Evolutionary conservation across 2,888 invertebrate genomes (phyloP).

Genomic region (Pristionchus maxplancki): DNA sequence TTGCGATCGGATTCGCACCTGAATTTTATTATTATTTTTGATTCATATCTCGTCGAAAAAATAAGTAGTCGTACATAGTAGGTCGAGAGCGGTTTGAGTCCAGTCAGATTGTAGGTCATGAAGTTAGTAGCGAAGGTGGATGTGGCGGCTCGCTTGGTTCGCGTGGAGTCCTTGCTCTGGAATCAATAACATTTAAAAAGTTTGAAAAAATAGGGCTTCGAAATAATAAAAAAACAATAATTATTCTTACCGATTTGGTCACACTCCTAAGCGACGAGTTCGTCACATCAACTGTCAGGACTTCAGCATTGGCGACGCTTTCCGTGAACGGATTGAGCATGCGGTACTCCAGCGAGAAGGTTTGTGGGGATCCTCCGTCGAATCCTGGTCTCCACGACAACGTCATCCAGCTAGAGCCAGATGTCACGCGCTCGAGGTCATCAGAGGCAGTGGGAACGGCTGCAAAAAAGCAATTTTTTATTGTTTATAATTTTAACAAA

Average conservation of each 20-base stretch:
- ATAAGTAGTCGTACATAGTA: slow-evolving; percentile 60
- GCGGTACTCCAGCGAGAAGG: slow-evolving; percentile 59
- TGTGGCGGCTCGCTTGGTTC: neutral
- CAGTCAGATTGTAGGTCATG: slow-evolving; percentile 67
- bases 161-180: slow-evolving; percentile 6
- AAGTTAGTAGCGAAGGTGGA: slow-evolving; percentile 1
- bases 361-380: slow-evolving; percentile 73
- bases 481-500: neutral
- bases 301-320: slow-evolving; percentile 55
- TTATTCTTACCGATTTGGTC: neutral
- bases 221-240: too few species aligned
- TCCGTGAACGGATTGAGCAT: slow-evolving; percentile 63
- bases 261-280: slow-evolving; percentile 52
- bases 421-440: slow-evolving; percentile 60
- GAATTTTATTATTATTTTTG: neutral
- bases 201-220: too few species aligned
- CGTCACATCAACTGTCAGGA: slow-evolving; percentile 56
- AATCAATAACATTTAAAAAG: neutral
- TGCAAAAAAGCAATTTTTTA: slow-evolving; percentile 48
- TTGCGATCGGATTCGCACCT: slow-evolving; percentile 59
- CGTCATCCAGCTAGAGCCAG: slow-evolving; percentile 63
- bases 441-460: slow-evolving; percentile 66
- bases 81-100: slow-evolving; percentile 66
- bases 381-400: slow-evolving; percentile 75
- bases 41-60: neutral